Evolutionary conservation across 64 coral and sea anemone species (phyloP), one percentile per base, ranked within the genome.

Genomic region (Astreopora myriophthalma): DNA sequence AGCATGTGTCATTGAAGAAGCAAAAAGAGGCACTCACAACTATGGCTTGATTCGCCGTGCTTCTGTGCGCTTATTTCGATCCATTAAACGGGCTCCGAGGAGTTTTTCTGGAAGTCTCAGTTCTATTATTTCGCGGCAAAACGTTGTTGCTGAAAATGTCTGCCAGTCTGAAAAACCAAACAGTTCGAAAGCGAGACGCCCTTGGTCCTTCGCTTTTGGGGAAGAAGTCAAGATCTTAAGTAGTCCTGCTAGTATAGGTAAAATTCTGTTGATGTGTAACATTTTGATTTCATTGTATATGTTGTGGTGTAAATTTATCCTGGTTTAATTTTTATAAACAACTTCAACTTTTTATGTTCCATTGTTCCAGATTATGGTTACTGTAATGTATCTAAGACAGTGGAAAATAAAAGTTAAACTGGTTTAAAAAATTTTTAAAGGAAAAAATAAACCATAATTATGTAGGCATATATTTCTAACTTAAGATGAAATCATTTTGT

Each of bases 51-150:
- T 97, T 48, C 76, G 95, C 6, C 92, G 83, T 68, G 81, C 92
- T 69, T 97, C 95, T 5, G 74, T 78, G 13, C 80, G 80, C 3
- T 90, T 97, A 20, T 84, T 97, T 22, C 75, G 71, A 27, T 97
- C 95, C 34, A 67, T 97, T 6, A 90, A 91, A 85, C 67, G 63
- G 69, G 95, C 87, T 5, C 91, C 80, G 40, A 81, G 80, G 19
- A 94, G 72, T 75, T 24, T 97, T 19, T 89, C 95, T 40, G 91
- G 91, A 70, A 94, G 95, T 71, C 73, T 97, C 31, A 94, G 87
- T 3, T 90, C 86, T 40, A 60, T 96, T 4, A 36, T 86, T 28
- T 80, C 25, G 32, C 67, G 86, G 66, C 88, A 24, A 49, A 77
- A 46, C 32, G 78, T 65, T 60, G 60, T 32, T 22, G 23, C 77